phyloP scores from a whole-genome alignment of 2,888 invertebrate genomes.

The Cyclophora punctaria region DNA sequence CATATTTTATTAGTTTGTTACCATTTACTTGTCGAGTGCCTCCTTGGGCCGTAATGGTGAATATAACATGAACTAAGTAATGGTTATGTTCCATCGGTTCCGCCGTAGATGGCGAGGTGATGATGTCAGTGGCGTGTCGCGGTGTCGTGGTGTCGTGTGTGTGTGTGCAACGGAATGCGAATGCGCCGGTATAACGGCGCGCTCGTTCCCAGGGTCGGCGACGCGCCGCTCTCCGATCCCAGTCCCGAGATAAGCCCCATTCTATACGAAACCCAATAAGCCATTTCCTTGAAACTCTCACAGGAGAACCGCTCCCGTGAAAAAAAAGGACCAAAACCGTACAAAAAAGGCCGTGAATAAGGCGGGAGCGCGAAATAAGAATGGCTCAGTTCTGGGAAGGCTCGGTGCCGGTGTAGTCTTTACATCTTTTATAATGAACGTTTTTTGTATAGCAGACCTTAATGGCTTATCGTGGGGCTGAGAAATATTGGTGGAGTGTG shows the following conservation, averaged over 20 bases:
- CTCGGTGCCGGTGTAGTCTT: slow-evolving; percentile 68
- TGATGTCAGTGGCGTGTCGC: slow-evolving; percentile 16
- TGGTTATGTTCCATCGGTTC: too few species aligned
- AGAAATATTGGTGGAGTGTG: slow-evolving; percentile 40
- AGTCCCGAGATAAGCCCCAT: slow-evolving; percentile 58
- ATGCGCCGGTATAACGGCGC: slow-evolving; percentile 41
- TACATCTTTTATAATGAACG: slow-evolving; percentile 69
- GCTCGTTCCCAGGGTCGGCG: slow-evolving; percentile 50
- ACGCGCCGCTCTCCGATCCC: slow-evolving; percentile 38
- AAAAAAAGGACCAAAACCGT: slow-evolving; percentile 59
- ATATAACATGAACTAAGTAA: too few species aligned
- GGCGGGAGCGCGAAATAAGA: slow-evolving; percentile 73
- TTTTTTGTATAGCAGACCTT: slow-evolving; percentile 65
- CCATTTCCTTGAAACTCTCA: slow-evolving; percentile 70
- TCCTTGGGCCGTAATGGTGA: too few species aligned
- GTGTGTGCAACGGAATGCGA: slow-evolving; percentile 17
- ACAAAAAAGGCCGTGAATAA: slow-evolving; percentile 66
- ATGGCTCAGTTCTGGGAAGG: slow-evolving; percentile 71
- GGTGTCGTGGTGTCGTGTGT: slow-evolving; percentile 35
- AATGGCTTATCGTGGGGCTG: slow-evolving; percentile 63
- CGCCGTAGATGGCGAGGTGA: background rate
- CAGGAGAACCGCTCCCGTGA: slow-evolving; percentile 63
- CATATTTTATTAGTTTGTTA: too few species aligned
- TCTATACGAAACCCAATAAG: slow-evolving; percentile 71
- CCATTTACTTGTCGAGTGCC: too few species aligned